phyloP scores from a whole-genome alignment of 2,888 invertebrate genomes.

The Diarsia brunnea region DNA sequence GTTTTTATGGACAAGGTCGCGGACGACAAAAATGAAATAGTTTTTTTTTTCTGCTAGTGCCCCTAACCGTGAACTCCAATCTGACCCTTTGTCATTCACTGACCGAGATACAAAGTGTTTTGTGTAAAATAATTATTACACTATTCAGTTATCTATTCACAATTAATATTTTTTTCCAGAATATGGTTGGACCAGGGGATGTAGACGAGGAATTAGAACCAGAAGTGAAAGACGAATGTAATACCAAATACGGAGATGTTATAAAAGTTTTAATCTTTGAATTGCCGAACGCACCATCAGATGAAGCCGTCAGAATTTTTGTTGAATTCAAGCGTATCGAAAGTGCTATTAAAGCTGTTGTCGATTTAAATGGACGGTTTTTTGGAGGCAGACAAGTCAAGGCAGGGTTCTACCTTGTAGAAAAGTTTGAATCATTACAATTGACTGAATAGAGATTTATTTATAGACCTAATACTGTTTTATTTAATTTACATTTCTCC shows the following conservation, averaged over 20 bases:
- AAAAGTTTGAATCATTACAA: slow-evolving; percentile 91
- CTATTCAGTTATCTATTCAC: background rate
- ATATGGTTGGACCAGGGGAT: slow-evolving; percentile 99
- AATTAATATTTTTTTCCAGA: slow-evolving; percentile 90
- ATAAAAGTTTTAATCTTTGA: slow-evolving; percentile 98
- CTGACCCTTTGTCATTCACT: background rate
- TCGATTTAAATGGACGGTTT: slow-evolving; percentile 99
- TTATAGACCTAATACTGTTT: slow-evolving; percentile 1
- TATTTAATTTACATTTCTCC: slow-evolving; percentile 22
- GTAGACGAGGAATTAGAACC: slow-evolving; percentile 99
- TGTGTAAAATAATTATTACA: background rate
- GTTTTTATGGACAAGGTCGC: too few species aligned
- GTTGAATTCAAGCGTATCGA: slow-evolving; percentile 99
- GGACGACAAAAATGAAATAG: too few species aligned
- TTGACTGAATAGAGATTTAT: slow-evolving; percentile 75
- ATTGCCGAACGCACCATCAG: slow-evolving; percentile 94
- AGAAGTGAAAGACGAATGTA: slow-evolving; percentile 99
- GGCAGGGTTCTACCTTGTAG: slow-evolving; percentile 98
- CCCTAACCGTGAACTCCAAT: background rate
- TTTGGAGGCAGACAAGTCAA: slow-evolving; percentile 99
- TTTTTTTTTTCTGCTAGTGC: background rate
- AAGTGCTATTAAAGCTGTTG: slow-evolving; percentile 99
- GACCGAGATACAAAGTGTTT: background rate
- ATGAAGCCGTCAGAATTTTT: slow-evolving; percentile 99
- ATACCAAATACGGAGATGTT: slow-evolving; percentile 99